A percentile compares a stretch with the other conserved stretches of the same genome.
phyloP scores from a whole-genome alignment of 2,113 vertebrate species.

The Platanista minor region DNA sequence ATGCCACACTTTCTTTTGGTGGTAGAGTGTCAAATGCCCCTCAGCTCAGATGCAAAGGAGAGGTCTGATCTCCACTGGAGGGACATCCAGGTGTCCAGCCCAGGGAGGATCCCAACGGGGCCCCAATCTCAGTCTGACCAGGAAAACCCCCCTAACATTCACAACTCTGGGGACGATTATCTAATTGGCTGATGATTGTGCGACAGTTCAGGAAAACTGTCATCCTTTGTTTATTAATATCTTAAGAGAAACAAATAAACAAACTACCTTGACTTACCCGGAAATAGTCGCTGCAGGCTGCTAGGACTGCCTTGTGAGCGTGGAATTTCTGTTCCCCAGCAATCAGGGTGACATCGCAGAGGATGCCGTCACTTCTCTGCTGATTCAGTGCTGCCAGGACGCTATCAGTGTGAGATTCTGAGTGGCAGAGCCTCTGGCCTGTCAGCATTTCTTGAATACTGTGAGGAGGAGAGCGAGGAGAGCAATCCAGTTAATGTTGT shows the following conservation, averaged over 20 bases:
- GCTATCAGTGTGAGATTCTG: constrained; percentile 93
- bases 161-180: background rate
- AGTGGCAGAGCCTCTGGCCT: constrained; percentile 96
- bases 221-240: background rate
- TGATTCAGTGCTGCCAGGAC: constrained; percentile 96
- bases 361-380: constrained; percentile 94
- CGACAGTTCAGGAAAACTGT: background rate
- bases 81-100: background rate
- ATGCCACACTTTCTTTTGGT: background rate
- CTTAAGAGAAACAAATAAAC: background rate
- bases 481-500: constrained; percentile 26
- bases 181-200: background rate
- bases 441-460: constrained; percentile 95
- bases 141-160: background rate
- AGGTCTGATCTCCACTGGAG: background rate
- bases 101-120: background rate
- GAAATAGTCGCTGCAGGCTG: constrained; percentile 98
- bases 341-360: constrained; percentile 95
- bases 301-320: constrained; percentile 95
- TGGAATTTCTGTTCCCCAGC: constrained; percentile 98
- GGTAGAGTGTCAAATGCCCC: background rate
- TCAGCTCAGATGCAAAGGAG: background rate
- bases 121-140: background rate
- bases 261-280: constrained; percentile 84
- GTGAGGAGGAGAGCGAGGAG: constrained; percentile 60